Evolutionary conservation across 2,113 vertebrate genomes (phyloP).

Genomic region (Pelobates fuscus): DNA sequence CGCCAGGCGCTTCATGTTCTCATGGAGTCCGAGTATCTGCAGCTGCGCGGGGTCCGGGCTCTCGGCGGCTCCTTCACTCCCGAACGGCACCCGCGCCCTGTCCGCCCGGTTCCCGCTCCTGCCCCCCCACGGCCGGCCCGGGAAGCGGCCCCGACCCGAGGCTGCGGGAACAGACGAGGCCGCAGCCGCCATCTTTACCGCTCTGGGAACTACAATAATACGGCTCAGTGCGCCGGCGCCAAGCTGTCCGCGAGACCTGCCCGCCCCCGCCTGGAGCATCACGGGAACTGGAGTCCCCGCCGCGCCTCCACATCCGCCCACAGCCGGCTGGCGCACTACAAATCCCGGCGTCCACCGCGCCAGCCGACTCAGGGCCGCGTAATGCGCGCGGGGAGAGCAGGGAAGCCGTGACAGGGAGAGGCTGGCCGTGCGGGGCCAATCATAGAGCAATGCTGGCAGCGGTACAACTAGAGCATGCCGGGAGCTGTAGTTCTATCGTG

Average conservation of each 20-base stretch:
- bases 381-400: neutral
- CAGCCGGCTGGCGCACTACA: neutral
- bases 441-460: no score
- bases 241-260: neutral
- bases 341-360: slow-evolving; percentile 8
- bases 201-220: slow-evolving; percentile 55
- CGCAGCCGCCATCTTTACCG: slow-evolving; percentile 84
- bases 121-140: slow-evolving; percentile 83
- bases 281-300: neutral
- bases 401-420: no score
- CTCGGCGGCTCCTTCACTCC: slow-evolving; percentile 57
- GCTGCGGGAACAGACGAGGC: slow-evolving; percentile 82
- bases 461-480: neutral
- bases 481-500: neutral
- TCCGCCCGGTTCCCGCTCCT: slow-evolving; percentile 79
- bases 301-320: neutral
- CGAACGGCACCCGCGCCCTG: slow-evolving; percentile 76
- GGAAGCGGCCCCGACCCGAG: slow-evolving; percentile 85
- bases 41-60: slow-evolving; percentile 56
- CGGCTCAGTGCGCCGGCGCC: slow-evolving; percentile 23
- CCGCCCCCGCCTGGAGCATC: neutral
- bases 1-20: slow-evolving; percentile 77
- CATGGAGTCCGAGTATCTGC: slow-evolving; percentile 83
- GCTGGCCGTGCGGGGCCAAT: no score
- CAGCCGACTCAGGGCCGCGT: neutral